Conservation (phyloP, 92 coral and sea anemone species). For the Heliopora coerulea region DNA sequence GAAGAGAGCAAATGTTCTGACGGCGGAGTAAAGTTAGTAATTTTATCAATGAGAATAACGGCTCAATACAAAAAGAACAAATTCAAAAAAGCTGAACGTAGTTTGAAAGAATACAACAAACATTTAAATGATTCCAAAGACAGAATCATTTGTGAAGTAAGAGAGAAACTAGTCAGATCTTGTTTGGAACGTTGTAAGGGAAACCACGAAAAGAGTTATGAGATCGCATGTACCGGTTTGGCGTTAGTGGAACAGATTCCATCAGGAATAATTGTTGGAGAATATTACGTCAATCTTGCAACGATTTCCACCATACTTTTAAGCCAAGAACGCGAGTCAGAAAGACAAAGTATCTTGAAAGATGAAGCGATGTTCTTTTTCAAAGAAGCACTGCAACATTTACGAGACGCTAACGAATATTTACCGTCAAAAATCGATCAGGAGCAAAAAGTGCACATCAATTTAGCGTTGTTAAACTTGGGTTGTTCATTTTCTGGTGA, state of each 20-base stretch:
- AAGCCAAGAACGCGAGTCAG: background rate
- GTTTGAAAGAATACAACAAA: background rate
- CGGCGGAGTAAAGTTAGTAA: slow-evolving; percentile 1
- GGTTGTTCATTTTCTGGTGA: background rate
- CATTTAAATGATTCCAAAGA: background rate
- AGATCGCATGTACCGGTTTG: background rate
- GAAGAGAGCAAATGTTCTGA: background rate
- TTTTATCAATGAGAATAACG: background rate
- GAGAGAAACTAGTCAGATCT: background rate
- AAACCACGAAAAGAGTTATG: slow-evolving; percentile 1
- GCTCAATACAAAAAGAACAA: slow-evolving; percentile 4
- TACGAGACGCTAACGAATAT: background rate
- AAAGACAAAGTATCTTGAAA: background rate
- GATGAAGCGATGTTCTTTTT: background rate
- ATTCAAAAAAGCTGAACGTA: background rate
- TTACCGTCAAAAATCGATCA: too few relatives aligned
- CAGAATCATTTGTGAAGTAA: background rate
- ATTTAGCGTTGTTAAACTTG: slow-evolving; percentile 1
- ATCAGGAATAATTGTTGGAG: background rate
- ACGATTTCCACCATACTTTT: background rate
- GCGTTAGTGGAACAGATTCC: background rate
- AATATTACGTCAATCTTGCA: background rate
- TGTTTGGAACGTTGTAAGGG: background rate
- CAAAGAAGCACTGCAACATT: background rate
- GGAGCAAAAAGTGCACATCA: slow-evolving; percentile 14